phyloP scores from a whole-genome alignment of 2,888 invertebrate species.

The Drosophila nr. perissopoda region DNA sequence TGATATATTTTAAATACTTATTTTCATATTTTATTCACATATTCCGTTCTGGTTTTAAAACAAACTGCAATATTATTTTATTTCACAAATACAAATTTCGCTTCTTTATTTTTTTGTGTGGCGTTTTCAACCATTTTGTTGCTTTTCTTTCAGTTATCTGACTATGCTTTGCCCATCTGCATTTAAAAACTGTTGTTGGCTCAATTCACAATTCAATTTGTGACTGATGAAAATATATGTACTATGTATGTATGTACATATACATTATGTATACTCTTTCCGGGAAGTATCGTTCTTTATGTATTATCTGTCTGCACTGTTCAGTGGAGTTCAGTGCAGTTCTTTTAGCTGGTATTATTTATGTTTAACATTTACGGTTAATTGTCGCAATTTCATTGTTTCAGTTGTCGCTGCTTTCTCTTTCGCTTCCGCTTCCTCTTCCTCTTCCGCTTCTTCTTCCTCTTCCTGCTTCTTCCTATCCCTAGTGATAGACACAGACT shows the following conservation, averaged over 20 bases:
- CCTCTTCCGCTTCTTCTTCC: background rate
- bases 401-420: slow-evolving; percentile 64
- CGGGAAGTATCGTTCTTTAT: slow-evolving; percentile 8
- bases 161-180: slow-evolving; percentile 17
- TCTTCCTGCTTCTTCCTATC: slow-evolving; percentile 10
- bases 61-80: slow-evolving; percentile 78
- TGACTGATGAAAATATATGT: slow-evolving; percentile 60
- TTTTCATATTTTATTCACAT: slow-evolving; percentile 77
- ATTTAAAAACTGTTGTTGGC: slow-evolving; percentile 47
- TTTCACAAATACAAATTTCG: slow-evolving; percentile 75
- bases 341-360: slow-evolving; percentile 32
- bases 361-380: slow-evolving; percentile 69
- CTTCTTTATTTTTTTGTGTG: slow-evolving; percentile 46
- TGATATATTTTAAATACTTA: slow-evolving; percentile 78
- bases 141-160: slow-evolving; percentile 23
- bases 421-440: background rate
- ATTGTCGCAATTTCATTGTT: slow-evolving; percentile 81
- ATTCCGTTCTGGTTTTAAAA: slow-evolving; percentile 76
- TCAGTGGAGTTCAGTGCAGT: slow-evolving; percentile 21
- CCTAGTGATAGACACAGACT: slow-evolving; percentile 30
- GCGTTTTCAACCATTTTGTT: slow-evolving; percentile 57
- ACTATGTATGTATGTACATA: slow-evolving; percentile 28
- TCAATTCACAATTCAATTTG: slow-evolving; percentile 52
- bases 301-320: slow-evolving; percentile 24
- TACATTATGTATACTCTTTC: slow-evolving; percentile 15